Base-by-base conservation (phyloP, 2,113 vertebrate species). In the Phodopus roborovskii region DNA sequence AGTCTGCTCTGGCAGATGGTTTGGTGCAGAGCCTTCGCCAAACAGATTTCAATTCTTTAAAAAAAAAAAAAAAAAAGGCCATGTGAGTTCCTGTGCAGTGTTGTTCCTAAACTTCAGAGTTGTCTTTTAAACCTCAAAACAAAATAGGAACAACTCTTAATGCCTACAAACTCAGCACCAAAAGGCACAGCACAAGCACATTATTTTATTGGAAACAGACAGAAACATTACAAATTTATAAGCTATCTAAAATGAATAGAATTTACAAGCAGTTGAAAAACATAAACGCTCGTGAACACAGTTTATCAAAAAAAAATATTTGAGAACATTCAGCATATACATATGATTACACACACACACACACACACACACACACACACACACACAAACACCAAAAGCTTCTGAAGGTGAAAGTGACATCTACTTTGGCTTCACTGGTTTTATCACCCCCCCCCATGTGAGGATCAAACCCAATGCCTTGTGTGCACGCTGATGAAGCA, bases 171-270 rank as follows among this genome's bases (percentile, higher is more conserved):
- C 36, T 45, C 66, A 96, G 90, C 33, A 68, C 45, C 56, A 86
- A n/a, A 92, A 94, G 79, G 42, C 33, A 70, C 39, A 68, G 94
- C 73, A 77, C 93, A 91, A 90, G 10, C 45, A 95, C 79, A 92
- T 83, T 68, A 82, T 95, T 97, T 98, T 96, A 98, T 97, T 97
- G 28, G 50, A 94, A 96, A 85, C 84, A 93, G 45, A 92, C 36
- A 90, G 66, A 94, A 93, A 85, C 7, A 91, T 88, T 71, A 90
- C 74, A 96, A 90, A 88, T 89, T 15, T 88, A 0, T 86, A 82
- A 82, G 91, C 82, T 64, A 88, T 94, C 68, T 68, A 94, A 96
- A 95, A 94, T 78, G 36, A 94, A 94, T 22, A 91, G 50, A 90
- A 89, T n/a, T 73, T 86, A 75, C 60, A 92, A 88, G 85, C 87